Evolutionary conservation across 2,888 invertebrate genomes (phyloP).

Genomic region (Tipula lateralis): DNA sequence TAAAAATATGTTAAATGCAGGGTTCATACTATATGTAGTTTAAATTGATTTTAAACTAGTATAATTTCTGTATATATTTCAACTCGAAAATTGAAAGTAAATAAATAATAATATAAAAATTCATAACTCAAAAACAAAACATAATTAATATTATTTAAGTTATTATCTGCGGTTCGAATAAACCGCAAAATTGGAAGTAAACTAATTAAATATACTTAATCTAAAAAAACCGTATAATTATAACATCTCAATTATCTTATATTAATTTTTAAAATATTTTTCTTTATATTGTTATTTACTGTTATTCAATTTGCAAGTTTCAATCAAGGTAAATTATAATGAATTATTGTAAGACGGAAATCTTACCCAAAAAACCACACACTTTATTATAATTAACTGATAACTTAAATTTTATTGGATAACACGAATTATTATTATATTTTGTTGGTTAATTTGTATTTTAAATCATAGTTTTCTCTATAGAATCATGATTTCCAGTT

Average conservation of each 20-base stretch:
- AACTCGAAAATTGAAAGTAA: too few species aligned
- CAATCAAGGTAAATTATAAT: neutral
- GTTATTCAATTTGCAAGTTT: neutral
- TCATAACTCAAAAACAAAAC: too few species aligned
- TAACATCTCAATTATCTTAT: neutral
- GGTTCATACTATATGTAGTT: too few species aligned
- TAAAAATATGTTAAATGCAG: too few species aligned
- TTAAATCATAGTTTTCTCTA: neutral
- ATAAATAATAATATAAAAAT: too few species aligned
- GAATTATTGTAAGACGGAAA: neutral
- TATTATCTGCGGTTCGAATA: neutral
- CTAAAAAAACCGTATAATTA: neutral
- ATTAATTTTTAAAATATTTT: neutral
- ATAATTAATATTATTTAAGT: neutral
- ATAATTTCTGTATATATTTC: too few species aligned
- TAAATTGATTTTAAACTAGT: too few species aligned
- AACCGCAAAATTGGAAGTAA: neutral
- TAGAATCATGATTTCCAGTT: neutral
- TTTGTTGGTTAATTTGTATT: neutral
- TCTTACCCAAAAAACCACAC: neutral
- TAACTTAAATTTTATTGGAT: neutral
- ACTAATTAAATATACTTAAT: neutral
- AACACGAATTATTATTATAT: neutral
- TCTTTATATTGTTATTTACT: neutral
- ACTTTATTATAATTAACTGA: neutral